These are phyloP conservation scores for cat (Felis catus) DNA, from an alignment of 2,113 vertebrate species.

Conservation along the genomic window DNA sequence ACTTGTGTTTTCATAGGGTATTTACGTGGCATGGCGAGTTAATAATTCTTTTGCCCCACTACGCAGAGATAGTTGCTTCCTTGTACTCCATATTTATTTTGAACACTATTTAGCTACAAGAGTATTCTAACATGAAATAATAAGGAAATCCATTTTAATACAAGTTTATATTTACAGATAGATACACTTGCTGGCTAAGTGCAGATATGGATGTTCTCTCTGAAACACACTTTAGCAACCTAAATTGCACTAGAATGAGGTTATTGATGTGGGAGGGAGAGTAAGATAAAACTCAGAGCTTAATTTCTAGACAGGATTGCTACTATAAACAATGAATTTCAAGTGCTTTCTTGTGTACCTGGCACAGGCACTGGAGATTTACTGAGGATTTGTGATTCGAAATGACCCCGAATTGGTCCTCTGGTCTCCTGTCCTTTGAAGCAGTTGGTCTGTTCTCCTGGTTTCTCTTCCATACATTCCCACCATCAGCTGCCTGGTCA, in stretches of 20 bases:
- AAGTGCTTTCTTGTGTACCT: not conserved
- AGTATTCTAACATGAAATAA: not conserved
- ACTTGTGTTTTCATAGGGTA: not conserved
- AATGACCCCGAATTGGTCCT: not conserved
- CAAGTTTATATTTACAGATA: not conserved
- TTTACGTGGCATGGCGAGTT: not conserved
- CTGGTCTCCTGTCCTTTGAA: not conserved
- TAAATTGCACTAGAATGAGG: not conserved
- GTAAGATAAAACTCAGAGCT: conserved; percentile 10
- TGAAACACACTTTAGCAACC: not conserved
- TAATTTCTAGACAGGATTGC: conserved; percentile 26
- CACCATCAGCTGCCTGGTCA: not conserved
- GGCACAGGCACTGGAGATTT: not conserved
- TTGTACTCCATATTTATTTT: conserved; percentile 19
- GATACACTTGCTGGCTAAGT: not conserved
- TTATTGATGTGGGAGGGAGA: not conserved
- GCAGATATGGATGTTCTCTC: not conserved
- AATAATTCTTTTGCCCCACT: not conserved
- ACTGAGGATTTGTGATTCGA: not conserved
- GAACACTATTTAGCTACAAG: not conserved
- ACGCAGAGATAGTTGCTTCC: not conserved
- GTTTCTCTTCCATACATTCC: not conserved
- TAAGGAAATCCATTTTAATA: not conserved
- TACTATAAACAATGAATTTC: not conserved
- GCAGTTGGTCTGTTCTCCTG: not conserved